A percentile compares a stretch with the other conserved stretches of the same genome.
Evolutionary conservation across 1,140 invertebrate species (phyloP).

Genomic region (Zophobas atratus): DNA sequence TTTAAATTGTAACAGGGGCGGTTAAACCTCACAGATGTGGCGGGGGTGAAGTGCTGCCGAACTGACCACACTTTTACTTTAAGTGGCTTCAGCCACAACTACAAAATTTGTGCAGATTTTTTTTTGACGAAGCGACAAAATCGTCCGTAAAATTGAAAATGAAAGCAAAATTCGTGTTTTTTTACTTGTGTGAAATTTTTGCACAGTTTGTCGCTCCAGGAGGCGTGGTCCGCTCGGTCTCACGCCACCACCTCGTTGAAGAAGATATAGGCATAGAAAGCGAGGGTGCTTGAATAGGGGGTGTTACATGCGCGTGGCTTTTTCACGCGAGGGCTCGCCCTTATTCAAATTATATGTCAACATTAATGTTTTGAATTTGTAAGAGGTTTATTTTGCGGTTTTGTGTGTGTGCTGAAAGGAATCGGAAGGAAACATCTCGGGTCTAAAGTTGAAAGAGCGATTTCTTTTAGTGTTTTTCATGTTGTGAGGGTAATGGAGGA

Average conservation of each 20-base stretch:
- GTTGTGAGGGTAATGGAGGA: conserved; percentile 8
- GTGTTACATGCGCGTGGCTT: not conserved
- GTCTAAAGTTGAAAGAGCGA: not conserved
- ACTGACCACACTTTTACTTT: not conserved
- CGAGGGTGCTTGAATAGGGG: not conserved
- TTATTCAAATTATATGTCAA: conserved; percentile 14
- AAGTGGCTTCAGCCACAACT: too few species aligned
- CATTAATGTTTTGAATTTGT: conserved; percentile 25
- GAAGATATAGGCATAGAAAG: too few species aligned
- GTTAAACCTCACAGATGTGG: not conserved
- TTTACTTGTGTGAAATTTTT: too few species aligned
- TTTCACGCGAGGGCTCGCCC: not conserved
- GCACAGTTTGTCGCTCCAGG: too few species aligned
- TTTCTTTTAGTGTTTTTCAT: not conserved
- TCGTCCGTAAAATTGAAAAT: too few species aligned
- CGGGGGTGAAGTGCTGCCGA: not conserved
- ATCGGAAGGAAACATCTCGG: not conserved
- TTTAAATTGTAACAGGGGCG: conserved; percentile 4
- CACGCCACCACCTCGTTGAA: too few species aligned
- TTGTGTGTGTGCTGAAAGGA: conserved; percentile 1
- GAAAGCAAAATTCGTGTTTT: too few species aligned
- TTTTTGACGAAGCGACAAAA: too few species aligned
- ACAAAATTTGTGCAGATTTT: too few species aligned
- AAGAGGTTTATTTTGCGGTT: conserved; percentile 19
- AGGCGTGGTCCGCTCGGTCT: too few species aligned